Evolutionary conservation across 2,113 vertebrate species (phyloP).

Genomic region (Tenrec ecaudatus): DNA sequence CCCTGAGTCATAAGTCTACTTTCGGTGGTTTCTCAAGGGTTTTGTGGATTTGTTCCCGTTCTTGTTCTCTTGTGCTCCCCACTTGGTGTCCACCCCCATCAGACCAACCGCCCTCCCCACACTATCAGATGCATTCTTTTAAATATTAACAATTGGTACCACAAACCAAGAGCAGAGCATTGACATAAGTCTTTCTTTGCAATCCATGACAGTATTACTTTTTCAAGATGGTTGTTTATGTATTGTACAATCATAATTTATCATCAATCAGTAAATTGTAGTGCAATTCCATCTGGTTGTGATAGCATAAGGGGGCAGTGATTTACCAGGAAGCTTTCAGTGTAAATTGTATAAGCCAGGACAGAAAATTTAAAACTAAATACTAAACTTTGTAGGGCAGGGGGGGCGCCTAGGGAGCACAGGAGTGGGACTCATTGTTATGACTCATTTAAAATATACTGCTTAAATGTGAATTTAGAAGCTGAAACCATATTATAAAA

Average conservation of each 20-base stretch:
- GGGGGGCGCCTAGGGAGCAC: no score
- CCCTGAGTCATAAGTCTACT: no score
- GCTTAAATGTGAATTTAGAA: conserved; percentile 58
- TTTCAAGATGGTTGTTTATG: conserved; percentile 26
- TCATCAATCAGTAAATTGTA: not conserved
- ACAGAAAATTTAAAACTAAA: conserved; percentile 67
- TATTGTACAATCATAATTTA: conserved; percentile 41
- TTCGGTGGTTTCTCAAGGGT: no score
- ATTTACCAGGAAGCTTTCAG: conserved; percentile 55
- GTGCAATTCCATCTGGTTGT: conserved; percentile 23
- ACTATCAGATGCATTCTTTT: no score
- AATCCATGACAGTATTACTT: not conserved
- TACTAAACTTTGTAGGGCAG: conserved; percentile 58
- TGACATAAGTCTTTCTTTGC: not conserved
- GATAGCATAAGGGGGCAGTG: not conserved
- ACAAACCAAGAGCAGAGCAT: not conserved
- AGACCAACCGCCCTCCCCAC: no score
- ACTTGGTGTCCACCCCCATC: no score
- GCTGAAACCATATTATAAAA: conserved; percentile 46
- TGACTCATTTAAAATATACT: conserved; percentile 46
- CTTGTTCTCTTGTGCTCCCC: no score
- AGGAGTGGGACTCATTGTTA: conserved; percentile 41
- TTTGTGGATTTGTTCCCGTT: no score
- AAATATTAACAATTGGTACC: not conserved
- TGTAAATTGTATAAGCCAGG: not conserved